phyloP scores from a whole-genome alignment of 2,113 vertebrate species.

The Turnix velox region DNA sequence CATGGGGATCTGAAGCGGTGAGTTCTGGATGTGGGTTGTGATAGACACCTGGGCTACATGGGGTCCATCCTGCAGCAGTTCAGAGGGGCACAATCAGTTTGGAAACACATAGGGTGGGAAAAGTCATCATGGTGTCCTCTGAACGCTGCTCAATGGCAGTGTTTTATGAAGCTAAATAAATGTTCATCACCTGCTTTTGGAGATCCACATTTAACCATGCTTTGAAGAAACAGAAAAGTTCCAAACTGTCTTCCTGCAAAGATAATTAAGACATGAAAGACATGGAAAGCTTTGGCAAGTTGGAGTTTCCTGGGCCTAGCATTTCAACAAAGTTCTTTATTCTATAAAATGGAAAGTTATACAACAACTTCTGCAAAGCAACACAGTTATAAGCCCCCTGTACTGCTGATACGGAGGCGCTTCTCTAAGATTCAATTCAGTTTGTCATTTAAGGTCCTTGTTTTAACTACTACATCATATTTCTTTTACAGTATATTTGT shows the following conservation, averaged over 20 bases:
- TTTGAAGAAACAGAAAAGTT: not conserved
- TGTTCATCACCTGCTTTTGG: not conserved
- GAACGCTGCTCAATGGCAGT: not conserved
- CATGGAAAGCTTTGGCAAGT: not conserved
- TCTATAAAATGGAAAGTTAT: not conserved
- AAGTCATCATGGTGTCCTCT: accelerated
- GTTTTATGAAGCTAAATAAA: not conserved
- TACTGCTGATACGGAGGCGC: not conserved
- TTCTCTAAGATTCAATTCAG: not conserved
- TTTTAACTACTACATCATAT: not conserved
- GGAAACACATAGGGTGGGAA: not conserved
- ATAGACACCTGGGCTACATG: not conserved
- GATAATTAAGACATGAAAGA: not conserved
- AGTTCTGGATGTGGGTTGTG: not conserved
- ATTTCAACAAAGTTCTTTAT: not conserved
- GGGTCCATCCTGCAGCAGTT: not conserved
- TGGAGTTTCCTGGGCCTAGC: not conserved
- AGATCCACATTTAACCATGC: not conserved
- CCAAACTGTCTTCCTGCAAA: not conserved
- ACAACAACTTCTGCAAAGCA: not conserved
- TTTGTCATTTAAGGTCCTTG: not conserved
- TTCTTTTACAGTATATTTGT: not conserved
- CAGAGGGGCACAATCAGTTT: accelerated
- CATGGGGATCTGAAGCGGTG: accelerated
- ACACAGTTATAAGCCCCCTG: accelerated